Percentiles rank a stretch among this genome's conserved stretches.
Conservation (phyloP, 2,888 invertebrate species). For the Dysmachus trigonus region DNA sequence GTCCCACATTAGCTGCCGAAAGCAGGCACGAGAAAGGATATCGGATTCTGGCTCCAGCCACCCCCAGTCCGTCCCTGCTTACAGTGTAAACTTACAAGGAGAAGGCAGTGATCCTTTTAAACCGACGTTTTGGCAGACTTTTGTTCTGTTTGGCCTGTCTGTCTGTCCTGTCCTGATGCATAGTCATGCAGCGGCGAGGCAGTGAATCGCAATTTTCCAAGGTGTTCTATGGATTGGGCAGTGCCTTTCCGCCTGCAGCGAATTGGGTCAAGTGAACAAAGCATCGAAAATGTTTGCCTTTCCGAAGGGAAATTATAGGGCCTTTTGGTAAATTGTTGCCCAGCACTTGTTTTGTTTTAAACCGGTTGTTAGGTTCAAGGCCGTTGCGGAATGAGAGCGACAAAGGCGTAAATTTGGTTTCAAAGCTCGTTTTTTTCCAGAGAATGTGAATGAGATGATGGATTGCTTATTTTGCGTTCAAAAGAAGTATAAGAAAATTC, state of each 20-base stretch:
- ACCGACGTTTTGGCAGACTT: background rate
- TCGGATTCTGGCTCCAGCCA: background rate
- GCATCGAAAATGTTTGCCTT: background rate
- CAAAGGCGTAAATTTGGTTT: background rate
- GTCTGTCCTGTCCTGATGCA: background rate
- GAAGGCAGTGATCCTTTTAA: background rate
- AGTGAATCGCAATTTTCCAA: background rate
- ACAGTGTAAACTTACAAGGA: background rate
- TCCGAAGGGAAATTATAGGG: background rate
- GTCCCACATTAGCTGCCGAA: background rate
- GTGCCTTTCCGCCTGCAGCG: background rate
- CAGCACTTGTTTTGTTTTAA: background rate
- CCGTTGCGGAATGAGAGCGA: background rate
- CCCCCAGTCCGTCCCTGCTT: background rate
- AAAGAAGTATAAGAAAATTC: background rate
- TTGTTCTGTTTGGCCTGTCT: background rate
- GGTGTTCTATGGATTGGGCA: background rate
- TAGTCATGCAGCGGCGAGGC: background rate
- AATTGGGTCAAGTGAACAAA: background rate
- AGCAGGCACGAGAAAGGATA: background rate
- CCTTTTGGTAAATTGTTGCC: background rate
- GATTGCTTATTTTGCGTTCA: background rate
- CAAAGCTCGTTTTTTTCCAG: background rate
- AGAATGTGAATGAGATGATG: background rate
- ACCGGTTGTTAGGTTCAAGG: background rate